Conservation (phyloP, 2,797 vertebrate species). For the Orientallactaga sibirica region DNA sequence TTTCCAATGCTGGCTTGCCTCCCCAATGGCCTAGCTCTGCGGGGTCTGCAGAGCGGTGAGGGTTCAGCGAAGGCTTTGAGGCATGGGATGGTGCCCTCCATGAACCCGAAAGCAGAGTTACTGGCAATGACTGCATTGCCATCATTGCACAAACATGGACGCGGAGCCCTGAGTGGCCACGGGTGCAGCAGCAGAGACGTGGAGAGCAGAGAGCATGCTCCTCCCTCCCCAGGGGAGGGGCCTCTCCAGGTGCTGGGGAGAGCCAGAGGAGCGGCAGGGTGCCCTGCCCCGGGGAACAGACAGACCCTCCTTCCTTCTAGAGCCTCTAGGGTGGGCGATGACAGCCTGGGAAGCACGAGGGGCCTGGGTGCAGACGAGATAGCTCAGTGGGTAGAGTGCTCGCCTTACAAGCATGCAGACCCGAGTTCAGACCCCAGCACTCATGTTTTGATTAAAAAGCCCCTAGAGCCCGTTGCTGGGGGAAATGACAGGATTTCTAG, state of each 20-base stretch:
- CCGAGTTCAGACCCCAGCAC: not conserved
- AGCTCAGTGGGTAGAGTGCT: not conserved
- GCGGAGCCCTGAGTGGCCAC: not conserved
- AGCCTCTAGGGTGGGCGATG: not conserved
- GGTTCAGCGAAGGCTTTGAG: not conserved
- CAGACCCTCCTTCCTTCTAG: not conserved
- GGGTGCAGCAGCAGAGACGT: not conserved
- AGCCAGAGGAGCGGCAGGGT: not conserved
- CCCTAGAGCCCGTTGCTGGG: not conserved
- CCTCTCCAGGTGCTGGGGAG: not conserved
- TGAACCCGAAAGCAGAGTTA: not conserved
- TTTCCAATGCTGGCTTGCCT: not conserved
- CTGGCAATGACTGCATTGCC: not conserved
- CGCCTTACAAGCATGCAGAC: not conserved
- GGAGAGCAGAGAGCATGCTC: not conserved
- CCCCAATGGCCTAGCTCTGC: not conserved
- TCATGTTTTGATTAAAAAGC: not conserved
- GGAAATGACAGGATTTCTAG: not conserved
- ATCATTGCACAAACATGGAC: too few relatives aligned
- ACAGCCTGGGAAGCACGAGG: not conserved
- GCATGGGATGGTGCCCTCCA: not conserved
- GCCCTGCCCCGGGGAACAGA: too few relatives aligned
- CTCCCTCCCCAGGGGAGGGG: not conserved
- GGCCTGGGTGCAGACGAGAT: not conserved
- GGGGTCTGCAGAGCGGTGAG: not conserved